Evolutionary conservation across 2,113 vertebrate genomes (phyloP), one percentile per base, ranked within the genome.

Genomic region (Vulpes vulpes): DNA sequence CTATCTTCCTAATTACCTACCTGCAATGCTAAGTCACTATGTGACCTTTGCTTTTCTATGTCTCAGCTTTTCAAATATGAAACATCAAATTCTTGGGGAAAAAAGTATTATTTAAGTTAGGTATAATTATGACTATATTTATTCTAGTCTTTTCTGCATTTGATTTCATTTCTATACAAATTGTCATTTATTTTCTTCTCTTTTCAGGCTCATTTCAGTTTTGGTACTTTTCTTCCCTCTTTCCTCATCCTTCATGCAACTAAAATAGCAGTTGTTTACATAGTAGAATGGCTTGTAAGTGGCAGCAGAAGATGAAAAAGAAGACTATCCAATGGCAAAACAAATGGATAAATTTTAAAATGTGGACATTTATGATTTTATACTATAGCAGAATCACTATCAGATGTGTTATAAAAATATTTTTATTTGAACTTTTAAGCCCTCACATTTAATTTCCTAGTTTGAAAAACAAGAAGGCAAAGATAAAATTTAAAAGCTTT

Each of bases 341-440:
- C 25, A 76, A 97, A 91, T 76, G 74, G n/a, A 94, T 83, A 92
- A 0, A 8, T 38, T 93, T 89, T n/a, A 55, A 90, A 87, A 79
- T 93, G 62, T 6, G 55, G 0, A 88, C 78, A 23, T 91, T 11
- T 85, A 94, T 60, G 64, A 87, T 92, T 97, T 97, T 60, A 93
- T 94, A 82, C 69, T 74, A 27, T 38, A 96, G 1, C 62, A 96
- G 92, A 96, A 51, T 62, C 67, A 85, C 94, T 91, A 95, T 19
- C 38, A 85, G 51, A 73, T 43, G 78, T 95, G 20, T 90, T 79
- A 35, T 94, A 73, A 80, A 87, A 95, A 82, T 7, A 86, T 87
- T 97, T 81, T 85, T 78, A 81, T 96, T 97, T 82, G 59, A 97
- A 62, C 4, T 55, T 97, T 94, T 95, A 97, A 74, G 88, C 86